Evolutionary conservation across 2,113 vertebrate species (phyloP).

Genomic region (Ceyx margarethae): DNA sequence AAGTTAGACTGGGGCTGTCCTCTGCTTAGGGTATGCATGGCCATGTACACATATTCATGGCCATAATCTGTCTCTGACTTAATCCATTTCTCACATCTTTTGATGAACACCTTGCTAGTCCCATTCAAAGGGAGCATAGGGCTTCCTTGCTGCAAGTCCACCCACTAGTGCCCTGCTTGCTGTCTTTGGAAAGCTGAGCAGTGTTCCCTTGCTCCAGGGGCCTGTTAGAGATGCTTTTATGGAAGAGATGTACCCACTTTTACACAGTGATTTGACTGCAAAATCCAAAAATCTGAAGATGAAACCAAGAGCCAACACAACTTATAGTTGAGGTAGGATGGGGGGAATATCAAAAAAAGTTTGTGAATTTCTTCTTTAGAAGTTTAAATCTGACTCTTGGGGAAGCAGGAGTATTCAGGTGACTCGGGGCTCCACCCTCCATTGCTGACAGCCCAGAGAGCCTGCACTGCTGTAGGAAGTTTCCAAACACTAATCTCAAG

Average conservation of each 20-base stretch:
- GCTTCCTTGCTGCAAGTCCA: not conserved
- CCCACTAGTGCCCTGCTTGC: not conserved
- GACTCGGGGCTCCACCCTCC: rapidly evolving
- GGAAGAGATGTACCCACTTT: not conserved
- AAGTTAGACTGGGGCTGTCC: not conserved
- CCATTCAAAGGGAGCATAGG: not conserved
- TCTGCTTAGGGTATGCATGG: not conserved
- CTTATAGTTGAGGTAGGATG: not conserved
- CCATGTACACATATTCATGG: rapidly evolving
- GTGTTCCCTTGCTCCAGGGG: not conserved
- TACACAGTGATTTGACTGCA: not conserved
- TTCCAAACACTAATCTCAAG: not conserved
- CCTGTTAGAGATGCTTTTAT: rapidly evolving
- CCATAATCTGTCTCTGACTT: not conserved
- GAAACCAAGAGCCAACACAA: not conserved
- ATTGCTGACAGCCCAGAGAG: not conserved
- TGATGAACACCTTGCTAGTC: not conserved
- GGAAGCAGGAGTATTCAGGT: not conserved
- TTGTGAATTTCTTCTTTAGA: not conserved
- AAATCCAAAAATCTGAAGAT: not conserved
- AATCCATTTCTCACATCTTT: not conserved
- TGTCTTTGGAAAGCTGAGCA: not conserved
- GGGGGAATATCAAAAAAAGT: not conserved
- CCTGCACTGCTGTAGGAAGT: not conserved
- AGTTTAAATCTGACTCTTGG: not conserved